Evolutionary conservation across 2,797 vertebrate genomes (phyloP), one percentile per base, ranked within the genome.

Genomic region (Sebastes minor): DNA sequence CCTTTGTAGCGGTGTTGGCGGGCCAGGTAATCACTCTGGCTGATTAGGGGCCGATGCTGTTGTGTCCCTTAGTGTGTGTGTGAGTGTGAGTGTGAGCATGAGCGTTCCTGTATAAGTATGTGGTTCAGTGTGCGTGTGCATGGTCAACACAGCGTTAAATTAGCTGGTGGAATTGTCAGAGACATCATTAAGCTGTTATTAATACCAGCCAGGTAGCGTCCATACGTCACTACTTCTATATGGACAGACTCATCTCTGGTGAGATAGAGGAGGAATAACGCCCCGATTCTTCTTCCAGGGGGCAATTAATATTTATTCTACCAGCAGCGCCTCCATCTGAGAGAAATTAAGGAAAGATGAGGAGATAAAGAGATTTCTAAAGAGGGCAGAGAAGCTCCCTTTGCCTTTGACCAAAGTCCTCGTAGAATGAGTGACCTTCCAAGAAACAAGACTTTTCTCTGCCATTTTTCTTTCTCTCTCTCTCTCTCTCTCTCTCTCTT

Each of bases 141-240:
- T 92, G 93, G 83, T 89, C 93, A 92, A 83, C 91, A 81, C 86
- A 69, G 92, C 90, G 79, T 93, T 94, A 94, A 95, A 95, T 95
- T 90, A 95, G 90, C 92, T 86, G 82, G 65, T 66, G 88, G 88
- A 80, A 83, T 86, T 92, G 90, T 94, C 92, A 93, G 88, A 81
- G 81, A 91, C 85, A 91, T 94, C 92, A 93, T 95, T 94, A 95
- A 88, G 92, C 89, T 87, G 86, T 94, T 94, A 94, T 95, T 94
- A 95, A 95, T 95, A 90, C 33, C 77, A 89, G 86, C 64, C 68
- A 89, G 86, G 88, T 85, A 90, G 80, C 77, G 4, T 88, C 92
- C 86, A 93, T 94, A 91, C 84, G 94, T 94, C 93, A 95, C 76
- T 13, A 38, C 77, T 74, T 88, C 84, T 81, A 7, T 28, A 79